These are phyloP conservation scores for Ypsolopha sequella DNA, from an alignment of 2,888 invertebrate genomes.

Conservation along the genomic window DNA sequence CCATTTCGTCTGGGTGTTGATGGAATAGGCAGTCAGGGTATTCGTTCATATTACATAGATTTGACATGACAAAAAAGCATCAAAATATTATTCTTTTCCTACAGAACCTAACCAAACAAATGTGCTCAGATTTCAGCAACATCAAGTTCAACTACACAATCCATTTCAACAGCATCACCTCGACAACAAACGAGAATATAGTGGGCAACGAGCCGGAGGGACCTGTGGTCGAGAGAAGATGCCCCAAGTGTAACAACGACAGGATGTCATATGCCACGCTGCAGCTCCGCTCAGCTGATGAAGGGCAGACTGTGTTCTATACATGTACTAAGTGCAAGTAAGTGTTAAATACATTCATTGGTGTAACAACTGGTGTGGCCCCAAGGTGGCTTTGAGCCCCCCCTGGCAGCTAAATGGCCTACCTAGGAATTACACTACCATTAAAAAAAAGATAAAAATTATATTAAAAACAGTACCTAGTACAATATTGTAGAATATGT, in stretches of 20 bases:
- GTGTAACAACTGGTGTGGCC: too few species aligned
- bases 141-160: slow-evolving; percentile 78
- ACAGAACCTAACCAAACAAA: slow-evolving; percentile 4
- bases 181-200: slow-evolving; percentile 36
- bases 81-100: too few species aligned
- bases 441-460: too few species aligned
- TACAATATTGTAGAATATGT: too few species aligned
- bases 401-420: too few species aligned
- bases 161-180: slow-evolving; percentile 74
- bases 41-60: too few species aligned
- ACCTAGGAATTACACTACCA: too few species aligned
- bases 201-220: slow-evolving; percentile 73
- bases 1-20: too few species aligned
- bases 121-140: slow-evolving; percentile 71
- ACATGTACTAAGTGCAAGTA: slow-evolving; percentile 95
- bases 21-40: too few species aligned
- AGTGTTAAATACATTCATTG: slow-evolving; percentile 31
- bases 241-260: slow-evolving; percentile 90
- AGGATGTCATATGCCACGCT: slow-evolving; percentile 96
- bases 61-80: too few species aligned
- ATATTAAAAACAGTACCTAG: too few species aligned
- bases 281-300: slow-evolving; percentile 97
- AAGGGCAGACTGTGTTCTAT: slow-evolving; percentile 99
- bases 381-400: too few species aligned
- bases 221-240: slow-evolving; percentile 83